These are phyloP conservation scores for Myrmecophaga tridactyla DNA, from an alignment of 2,113 vertebrate genomes.

Conservation along the genomic window DNA sequence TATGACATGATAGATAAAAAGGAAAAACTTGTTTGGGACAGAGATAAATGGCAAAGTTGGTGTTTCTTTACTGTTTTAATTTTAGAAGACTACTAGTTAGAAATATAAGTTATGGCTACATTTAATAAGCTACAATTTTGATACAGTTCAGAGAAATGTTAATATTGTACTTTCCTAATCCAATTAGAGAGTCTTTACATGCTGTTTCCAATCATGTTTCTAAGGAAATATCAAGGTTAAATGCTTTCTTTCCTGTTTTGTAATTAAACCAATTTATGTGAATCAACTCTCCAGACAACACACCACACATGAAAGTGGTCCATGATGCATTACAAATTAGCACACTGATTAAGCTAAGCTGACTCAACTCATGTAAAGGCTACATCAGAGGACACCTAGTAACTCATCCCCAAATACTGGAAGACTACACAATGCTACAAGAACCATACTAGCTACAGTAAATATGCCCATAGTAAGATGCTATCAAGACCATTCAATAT, in stretches of 20 bases:
- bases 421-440: neutral
- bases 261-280: neutral
- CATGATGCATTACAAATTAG: neutral
- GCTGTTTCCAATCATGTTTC: neutral
- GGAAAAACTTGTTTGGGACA: neutral
- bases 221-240: slow-evolving; percentile 33
- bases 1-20: neutral
- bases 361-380: neutral
- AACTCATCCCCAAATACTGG: neutral
- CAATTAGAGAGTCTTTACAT: slow-evolving; percentile 1
- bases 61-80: slow-evolving; percentile 4
- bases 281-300: neutral
- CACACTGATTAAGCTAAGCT: neutral
- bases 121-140: neutral
- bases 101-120: neutral
- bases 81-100: neutral
- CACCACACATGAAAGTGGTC: neutral
- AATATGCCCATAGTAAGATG: neutral
- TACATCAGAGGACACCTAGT: neutral
- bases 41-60: neutral
- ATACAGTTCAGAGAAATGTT: neutral
- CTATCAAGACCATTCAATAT: neutral
- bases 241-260: slow-evolving; percentile 8
- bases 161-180: neutral
- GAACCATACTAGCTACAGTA: neutral